These are phyloP conservation scores for Oreortyx pictus DNA, from an alignment of 2,797 vertebrate genomes.

Conservation along the genomic window DNA sequence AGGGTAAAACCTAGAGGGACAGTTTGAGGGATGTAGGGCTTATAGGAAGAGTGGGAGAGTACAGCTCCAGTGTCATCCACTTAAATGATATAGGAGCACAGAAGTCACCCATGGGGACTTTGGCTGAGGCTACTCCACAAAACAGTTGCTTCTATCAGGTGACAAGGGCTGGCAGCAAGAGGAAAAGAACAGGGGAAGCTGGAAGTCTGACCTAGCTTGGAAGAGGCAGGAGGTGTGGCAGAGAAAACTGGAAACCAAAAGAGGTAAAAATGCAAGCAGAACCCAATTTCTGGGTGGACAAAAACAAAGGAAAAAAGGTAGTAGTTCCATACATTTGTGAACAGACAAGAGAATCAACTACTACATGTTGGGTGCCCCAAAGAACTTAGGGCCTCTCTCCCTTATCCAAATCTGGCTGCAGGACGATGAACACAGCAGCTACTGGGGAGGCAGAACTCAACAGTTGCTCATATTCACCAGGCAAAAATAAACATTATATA, in stretches of 20 bases:
- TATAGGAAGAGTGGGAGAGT: not conserved
- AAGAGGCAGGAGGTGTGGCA: not conserved
- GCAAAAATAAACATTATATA: not conserved
- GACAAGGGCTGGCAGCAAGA: not conserved
- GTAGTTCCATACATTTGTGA: rapidly evolving
- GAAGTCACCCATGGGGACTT: rapidly evolving
- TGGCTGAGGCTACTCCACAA: not conserved
- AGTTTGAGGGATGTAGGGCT: not conserved
- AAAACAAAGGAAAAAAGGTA: not conserved
- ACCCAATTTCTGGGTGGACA: not conserved
- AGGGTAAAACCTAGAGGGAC: not conserved
- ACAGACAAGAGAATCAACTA: not conserved
- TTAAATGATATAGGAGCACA: not conserved
- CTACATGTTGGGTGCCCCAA: not conserved
- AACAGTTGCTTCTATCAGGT: not conserved
- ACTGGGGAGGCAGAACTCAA: not conserved
- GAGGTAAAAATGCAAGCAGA: not conserved
- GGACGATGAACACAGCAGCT: not conserved
- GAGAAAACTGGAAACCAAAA: not conserved
- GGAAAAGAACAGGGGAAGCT: not conserved
- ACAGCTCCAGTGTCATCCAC: not conserved
- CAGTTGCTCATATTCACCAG: not conserved
- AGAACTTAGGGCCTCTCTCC: not conserved
- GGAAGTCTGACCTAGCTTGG: not conserved
- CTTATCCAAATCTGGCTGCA: not conserved